Conservation (phyloP, 2,888 invertebrate species). For the Melieria picta region DNA sequence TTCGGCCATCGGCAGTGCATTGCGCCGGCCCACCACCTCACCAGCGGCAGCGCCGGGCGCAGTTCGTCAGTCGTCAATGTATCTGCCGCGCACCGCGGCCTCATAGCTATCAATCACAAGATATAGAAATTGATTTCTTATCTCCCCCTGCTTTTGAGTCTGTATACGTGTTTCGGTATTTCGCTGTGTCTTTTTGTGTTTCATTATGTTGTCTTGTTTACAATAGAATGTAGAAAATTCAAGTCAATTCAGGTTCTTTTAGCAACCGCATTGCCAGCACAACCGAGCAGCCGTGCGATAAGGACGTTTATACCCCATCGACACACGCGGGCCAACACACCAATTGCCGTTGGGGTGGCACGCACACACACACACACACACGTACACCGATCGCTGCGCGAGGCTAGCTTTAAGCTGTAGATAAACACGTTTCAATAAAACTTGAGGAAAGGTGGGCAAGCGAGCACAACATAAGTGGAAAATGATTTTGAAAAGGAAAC, state of each 20-base stretch:
- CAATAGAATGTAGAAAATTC: background rate
- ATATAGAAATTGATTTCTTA: constrained; percentile 3
- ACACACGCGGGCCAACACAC: background rate
- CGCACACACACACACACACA: background rate
- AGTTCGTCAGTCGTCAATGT: too few species aligned
- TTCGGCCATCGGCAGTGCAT: too few species aligned
- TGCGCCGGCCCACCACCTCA: too few species aligned
- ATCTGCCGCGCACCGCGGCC: too few species aligned
- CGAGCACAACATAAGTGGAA: background rate
- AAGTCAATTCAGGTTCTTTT: too few species aligned
- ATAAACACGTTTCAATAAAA: background rate
- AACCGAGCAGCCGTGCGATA: too few species aligned
- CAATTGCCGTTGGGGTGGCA: background rate
- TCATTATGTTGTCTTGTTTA: background rate
- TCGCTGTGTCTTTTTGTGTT: background rate
- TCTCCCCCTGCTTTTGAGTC: background rate
- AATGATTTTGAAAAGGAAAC: constrained; percentile 1
- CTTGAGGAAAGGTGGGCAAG: background rate
- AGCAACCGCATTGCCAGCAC: too few species aligned
- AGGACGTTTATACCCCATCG: background rate
- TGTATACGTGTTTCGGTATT: background rate
- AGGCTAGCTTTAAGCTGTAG: background rate
- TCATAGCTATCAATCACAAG: background rate
- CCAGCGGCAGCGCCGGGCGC: too few species aligned
- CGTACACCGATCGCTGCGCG: background rate